These are phyloP conservation scores for Bombyx mandarina DNA, from an alignment of 1,140 invertebrate species.

Conservation along the genomic window DNA sequence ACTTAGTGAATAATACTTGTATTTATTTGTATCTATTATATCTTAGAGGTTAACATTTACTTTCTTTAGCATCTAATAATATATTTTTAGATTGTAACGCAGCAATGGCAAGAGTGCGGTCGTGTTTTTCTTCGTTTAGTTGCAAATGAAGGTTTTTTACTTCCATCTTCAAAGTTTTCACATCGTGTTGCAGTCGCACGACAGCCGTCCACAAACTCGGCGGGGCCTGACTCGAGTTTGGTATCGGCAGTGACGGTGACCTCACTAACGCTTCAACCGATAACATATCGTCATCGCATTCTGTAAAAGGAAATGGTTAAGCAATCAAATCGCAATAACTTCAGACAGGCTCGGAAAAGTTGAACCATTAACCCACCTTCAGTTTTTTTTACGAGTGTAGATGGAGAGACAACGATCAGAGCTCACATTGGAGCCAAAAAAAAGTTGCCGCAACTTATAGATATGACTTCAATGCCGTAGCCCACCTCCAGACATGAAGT, in stretches of 20 bases:
- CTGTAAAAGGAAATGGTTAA: constrained; percentile 40
- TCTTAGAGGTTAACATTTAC: constrained; percentile 46
- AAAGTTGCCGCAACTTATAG: too few species aligned
- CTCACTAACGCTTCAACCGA: constrained; percentile 55
- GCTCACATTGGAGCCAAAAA: too few species aligned
- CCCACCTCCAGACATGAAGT: too few species aligned
- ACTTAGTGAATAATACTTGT: too few species aligned
- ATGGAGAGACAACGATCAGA: too few species aligned
- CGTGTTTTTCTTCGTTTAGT: constrained; percentile 63
- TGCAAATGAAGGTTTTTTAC: constrained; percentile 55
- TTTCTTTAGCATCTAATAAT: constrained; percentile 65
- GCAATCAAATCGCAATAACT: not conserved
- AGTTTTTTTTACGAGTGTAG: not conserved
- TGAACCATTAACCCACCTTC: not conserved
- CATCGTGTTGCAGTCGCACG: constrained; percentile 59
- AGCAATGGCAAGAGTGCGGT: constrained; percentile 61
- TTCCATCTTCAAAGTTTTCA: constrained; percentile 59
- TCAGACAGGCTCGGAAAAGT: not conserved
- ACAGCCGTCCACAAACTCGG: constrained; percentile 60
- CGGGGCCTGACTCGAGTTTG: constrained; percentile 37
- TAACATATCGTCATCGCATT: constrained; percentile 61
- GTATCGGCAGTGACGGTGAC: constrained; percentile 62
- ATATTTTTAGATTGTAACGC: constrained; percentile 56
- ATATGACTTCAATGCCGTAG: too few species aligned
- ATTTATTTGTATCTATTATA: too few species aligned